These are phyloP conservation scores for Sebastes wilsoni DNA, from an alignment of 2,797 vertebrate genomes.

Conservation along the genomic window DNA sequence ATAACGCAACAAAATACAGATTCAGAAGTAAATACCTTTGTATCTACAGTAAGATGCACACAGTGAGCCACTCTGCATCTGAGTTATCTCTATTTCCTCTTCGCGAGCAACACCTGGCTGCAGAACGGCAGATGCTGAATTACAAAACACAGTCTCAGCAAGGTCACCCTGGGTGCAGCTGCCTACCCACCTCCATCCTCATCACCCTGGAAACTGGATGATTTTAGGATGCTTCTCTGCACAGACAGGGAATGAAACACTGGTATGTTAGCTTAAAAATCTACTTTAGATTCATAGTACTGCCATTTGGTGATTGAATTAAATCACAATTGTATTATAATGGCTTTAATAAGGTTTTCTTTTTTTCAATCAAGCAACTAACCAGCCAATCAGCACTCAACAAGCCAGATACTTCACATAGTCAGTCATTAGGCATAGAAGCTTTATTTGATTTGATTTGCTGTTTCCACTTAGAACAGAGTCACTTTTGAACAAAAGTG, in stretches of 20 bases:
- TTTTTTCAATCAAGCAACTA: background rate
- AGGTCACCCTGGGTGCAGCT: constrained; percentile 57
- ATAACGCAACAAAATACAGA: background rate
- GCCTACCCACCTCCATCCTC: constrained; percentile 64
- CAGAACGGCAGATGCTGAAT: constrained; percentile 42
- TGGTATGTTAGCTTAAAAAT: constrained; percentile 9
- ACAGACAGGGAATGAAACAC: constrained; percentile 20
- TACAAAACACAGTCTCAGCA: constrained; percentile 53
- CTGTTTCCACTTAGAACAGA: constrained; percentile 75
- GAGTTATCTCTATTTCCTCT: constrained; percentile 14
- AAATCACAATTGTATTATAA: constrained; percentile 16
- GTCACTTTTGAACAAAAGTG: constrained; percentile 61
- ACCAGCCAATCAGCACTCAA: constrained; percentile 1
- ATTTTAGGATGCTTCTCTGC: constrained; percentile 55
- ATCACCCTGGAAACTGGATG: constrained; percentile 73
- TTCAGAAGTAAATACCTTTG: background rate
- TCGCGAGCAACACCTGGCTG: constrained; percentile 55
- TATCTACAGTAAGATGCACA: background rate
- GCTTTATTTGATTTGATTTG: constrained; percentile 76
- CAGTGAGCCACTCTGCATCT: background rate
- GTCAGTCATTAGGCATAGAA: constrained; percentile 51
- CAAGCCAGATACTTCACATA: constrained; percentile 10
- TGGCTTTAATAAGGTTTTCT: background rate
- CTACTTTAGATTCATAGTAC: background rate
- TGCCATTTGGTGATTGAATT: constrained; percentile 21